Evolutionary conservation across 1,140 invertebrate species (phyloP), one percentile per base, ranked within the genome.

Genomic region (Brachionus asplanchnoidis): DNA sequence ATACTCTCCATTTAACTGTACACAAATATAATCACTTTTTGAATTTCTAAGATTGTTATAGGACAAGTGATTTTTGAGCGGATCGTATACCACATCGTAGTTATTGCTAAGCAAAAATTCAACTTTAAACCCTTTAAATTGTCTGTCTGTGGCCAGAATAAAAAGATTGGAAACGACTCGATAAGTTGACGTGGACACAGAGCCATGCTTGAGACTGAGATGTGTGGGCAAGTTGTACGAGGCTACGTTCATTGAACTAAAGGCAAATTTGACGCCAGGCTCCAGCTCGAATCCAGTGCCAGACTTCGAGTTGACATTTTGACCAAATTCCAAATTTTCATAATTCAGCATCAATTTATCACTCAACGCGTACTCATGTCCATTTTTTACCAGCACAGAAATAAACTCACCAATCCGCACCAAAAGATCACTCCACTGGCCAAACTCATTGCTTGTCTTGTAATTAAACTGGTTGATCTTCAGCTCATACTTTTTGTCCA

Each of bases 401-500:
- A 82, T 42, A 36, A 65, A 82, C 14, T 82, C 65, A 8, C 28
- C 26, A 36, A 82, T 36, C 11, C 36, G n/a, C 9, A 82, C 53
- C 6, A 82, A 3, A 28, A 82, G 32, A 26, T 82, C 79, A 65
- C 26, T 44, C 36, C 50, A 60, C 9, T 12, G n/a, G 11, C 8
- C 40, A 36, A 46, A 65, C 42, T 65, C 23, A 65, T 82, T 32
- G 3, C 5, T 11, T 17, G 53, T 42, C 32, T 44, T 82, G 17
- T 40, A 73, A 73, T 73, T 73, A 20, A 68, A 60, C 36, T 82
- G 79, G 65, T 65, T 60, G 44, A 82, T 82, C 28, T 68, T 60
- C 20, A 82, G 40, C 23, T 82, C 79, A 26, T 65, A 82, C 32
- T 46, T 60, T 82, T 82, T 68, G 17, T 23, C 46, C 11, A 82